Percentiles rank a stretch among this genome's conserved stretches.
phyloP scores from a whole-genome alignment of 2,888 invertebrate genomes.

The Acanthosepion esculentum region DNA sequence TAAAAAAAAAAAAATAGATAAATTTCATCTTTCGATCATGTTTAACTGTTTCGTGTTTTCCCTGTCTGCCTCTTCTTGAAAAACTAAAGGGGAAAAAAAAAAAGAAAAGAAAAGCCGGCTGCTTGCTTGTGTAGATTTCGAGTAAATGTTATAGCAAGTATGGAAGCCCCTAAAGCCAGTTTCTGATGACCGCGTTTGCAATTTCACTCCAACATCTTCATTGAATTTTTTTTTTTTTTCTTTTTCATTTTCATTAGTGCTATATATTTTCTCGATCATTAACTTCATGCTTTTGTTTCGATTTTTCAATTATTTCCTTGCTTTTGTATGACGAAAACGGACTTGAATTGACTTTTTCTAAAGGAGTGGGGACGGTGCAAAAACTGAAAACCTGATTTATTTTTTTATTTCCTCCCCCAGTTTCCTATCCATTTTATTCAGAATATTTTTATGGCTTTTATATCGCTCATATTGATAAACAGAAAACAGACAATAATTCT shows the following conservation, averaged over 20 bases:
- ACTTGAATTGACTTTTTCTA: too few species aligned
- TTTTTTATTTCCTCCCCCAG: background rate
- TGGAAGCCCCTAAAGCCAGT: constrained; percentile 37
- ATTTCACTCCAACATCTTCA: background rate
- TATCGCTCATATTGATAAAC: too few species aligned
- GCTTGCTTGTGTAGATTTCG: background rate
- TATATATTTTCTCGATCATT: background rate
- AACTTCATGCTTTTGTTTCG: background rate
- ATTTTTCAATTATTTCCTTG: background rate
- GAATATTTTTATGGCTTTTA: too few species aligned
- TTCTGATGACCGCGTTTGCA: constrained; percentile 40
- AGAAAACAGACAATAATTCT: too few species aligned
- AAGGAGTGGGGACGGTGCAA: too few species aligned
- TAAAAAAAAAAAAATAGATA: too few species aligned
- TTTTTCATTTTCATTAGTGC: background rate
- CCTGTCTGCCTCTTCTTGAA: background rate
- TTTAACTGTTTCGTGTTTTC: too few species aligned
- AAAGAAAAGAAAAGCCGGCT: background rate
- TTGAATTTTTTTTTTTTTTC: background rate
- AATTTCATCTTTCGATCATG: too few species aligned
- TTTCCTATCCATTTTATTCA: too few species aligned
- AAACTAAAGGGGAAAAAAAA: background rate
- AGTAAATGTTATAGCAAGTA: background rate
- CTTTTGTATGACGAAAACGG: background rate
- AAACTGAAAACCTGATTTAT: background rate